Base-by-base conservation (phyloP, 2,888 invertebrate species). In the Neria commutata region DNA sequence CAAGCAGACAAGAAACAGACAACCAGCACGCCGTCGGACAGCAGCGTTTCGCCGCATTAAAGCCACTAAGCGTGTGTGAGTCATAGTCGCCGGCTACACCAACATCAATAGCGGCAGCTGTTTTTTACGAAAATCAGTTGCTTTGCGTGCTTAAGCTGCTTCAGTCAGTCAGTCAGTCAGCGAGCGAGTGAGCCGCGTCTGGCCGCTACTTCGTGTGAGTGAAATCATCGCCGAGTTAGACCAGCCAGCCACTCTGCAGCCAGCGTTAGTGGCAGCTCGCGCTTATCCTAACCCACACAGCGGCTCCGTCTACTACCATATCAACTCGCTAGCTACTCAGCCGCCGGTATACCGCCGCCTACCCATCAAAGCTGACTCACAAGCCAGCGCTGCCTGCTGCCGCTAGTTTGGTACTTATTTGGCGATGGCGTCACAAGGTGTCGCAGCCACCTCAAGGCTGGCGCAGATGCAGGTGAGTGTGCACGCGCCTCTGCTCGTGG, bases 401-500 rank as follows among this genome's bases (percentile, higher is more conserved):
- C 3, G n/a, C 33, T 16, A 33, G 58, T 5, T 33, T 34, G 5
- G 26, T 69, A n/a, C 73, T 56, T 62, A 72, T 76, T 73, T 72
- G 73, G 70, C 60, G 67, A 82, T 82, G 81, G 75, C 81, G 72
- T 79, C 81, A 77, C 75, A 80, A 76, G 76, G 75, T 70, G 72
- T 72, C 58, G 64, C 69, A 60, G 69, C 71, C 60, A 73, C 66
- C 65, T 83, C 83, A 68, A 81, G 80, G 76, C 74, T 84, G 67
- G 74, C 77, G 34, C 80, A 81, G 72, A 82, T 84, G 79, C 83
- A 83, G 80, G 84, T 84, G 75, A 79, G 81, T 75, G 59, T 56
- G 21, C 21, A 19, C 8, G 37, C 8, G 11, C 4, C 29, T 29
- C 29, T 11, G 29, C 59, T 53, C 45, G 26, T 40, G 26, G 48